Conservation (phyloP, 2,113 vertebrate genomes). For the Conger conger region DNA sequence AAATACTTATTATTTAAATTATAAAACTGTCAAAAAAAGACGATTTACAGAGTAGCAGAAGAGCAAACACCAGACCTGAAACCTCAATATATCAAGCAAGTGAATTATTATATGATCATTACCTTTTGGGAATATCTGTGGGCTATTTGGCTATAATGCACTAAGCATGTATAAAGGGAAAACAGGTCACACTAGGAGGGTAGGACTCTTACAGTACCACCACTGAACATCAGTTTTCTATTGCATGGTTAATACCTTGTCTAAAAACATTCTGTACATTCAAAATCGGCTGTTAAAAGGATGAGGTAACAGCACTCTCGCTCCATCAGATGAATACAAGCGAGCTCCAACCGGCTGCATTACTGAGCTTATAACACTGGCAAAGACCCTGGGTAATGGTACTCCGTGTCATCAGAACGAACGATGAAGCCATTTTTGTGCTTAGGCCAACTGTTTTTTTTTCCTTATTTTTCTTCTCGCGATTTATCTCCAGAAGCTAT, state of each 20-base stretch:
- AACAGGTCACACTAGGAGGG: too few species aligned
- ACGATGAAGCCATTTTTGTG: not conserved
- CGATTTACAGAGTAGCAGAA: too few species aligned
- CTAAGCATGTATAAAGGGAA: too few species aligned
- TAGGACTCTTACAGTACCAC: too few species aligned
- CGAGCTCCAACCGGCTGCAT: not conserved
- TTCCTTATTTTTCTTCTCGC: not conserved
- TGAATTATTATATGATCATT: too few species aligned
- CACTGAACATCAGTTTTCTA: not conserved
- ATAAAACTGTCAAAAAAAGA: too few species aligned
- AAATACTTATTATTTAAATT: too few species aligned
- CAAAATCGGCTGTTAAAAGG: slow-evolving; percentile 2
- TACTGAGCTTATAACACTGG: not conserved
- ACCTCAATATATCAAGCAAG: too few species aligned
- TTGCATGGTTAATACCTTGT: not conserved
- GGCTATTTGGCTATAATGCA: too few species aligned
- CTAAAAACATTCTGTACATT: not conserved
- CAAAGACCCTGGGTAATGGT: not conserved
- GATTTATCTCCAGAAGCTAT: not conserved
- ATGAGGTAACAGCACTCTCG: not conserved
- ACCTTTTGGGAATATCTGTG: too few species aligned
- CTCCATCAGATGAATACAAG: slow-evolving; percentile 15
- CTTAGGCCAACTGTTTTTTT: not conserved
- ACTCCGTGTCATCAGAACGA: not conserved
- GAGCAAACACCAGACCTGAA: too few species aligned